Evolutionary conservation across 2,113 vertebrate species (phyloP), one percentile per base, ranked within the genome.

Genomic region (Lasiurus borealis): DNA sequence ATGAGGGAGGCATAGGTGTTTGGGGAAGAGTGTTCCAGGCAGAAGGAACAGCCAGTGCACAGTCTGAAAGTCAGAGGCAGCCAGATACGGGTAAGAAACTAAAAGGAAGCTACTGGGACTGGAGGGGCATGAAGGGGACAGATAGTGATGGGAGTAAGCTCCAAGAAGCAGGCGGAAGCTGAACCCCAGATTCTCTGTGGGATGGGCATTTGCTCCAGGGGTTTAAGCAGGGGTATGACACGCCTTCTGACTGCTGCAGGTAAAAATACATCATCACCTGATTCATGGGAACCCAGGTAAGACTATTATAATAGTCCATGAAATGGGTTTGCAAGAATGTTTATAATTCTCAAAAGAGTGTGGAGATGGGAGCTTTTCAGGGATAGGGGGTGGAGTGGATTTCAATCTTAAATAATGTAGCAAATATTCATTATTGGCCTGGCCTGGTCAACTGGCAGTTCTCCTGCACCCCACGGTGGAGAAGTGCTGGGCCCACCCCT

Each of bases 401-500:
- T 44, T 52, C 27, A 6, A 27, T 50, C 78, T 75, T 59, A 69
- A 88, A 52, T 18, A 54, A 59, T 6, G 16, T 2, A 68, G 94
- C 66, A 81, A 36, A 48, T 85, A 36, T 18, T 57, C 12, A 7
- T 19, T 2, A 29, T 3, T 59, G 27, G 10, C 8, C 54, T 46
- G 81, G 91, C 25, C 15, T 2, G 18, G 54, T 52, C 52, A 29
- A 5, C 29, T n/a, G 23, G 21, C 8, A 7, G 36, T 16, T 29
- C 27, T n/a, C 69, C 62, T 21, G n/a, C 13, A 2, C 31, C 54
- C 21, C 66, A 11, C 46, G 18, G 50, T 10, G 8, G 59, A 68
- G 83, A 46, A 40, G 25, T 0, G 0, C 12, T 0, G 1, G 40
- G n/a, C 27, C 54, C 16, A 6, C 19, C 18, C 3, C 52, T 11